Base-by-base conservation (phyloP, 2,888 invertebrate genomes). In the Athetis lepigone region DNA sequence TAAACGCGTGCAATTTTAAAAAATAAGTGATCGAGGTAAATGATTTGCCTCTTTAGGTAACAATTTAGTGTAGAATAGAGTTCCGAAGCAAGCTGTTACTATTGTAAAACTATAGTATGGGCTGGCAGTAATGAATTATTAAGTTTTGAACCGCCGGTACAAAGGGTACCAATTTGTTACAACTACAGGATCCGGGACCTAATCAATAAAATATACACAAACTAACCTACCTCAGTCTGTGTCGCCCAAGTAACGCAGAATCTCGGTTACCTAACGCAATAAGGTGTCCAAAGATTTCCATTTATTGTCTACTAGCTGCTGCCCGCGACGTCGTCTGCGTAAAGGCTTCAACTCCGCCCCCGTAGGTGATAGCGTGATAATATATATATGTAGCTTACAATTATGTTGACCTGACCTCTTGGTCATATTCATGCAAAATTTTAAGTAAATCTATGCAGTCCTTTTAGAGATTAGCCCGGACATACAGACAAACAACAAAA, bases 241-340 rank as follows among this genome's bases (percentile, higher is more conserved):
- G 21, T 59, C 13, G 8, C 6, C 7, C 16, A 8, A 43, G 6
- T 29, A 29, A 29, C 4, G 13, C 47, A 25, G 58, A 25, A 25
- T 25, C 25, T 6, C 25, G 6, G 25, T 4, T 4, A 3, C 18
- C 5, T 23, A 29, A 36, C 55, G 2, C 16, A 39, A 46, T 33
- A 42, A 36, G 16, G 29, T 62, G 25, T 49, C 33, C 55, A 60
- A 60, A 43, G 19, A 59, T 37, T 51, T 29, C 4, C 36, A 19
- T 9, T 39, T 46, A 16, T 42, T 52, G 8, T 47, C 23, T 46
- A n/a, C n/a, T n/a, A n/a, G n/a, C n/a, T n/a, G n/a, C n/a, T n/a
- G n/a, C n/a, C n/a, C n/a, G n/a, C n/a, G n/a, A n/a, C n/a, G n/a
- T n/a, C n/a, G n/a, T n/a, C n/a, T n/a, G n/a, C n/a, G n/a, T n/a